Percentiles rank a stretch among this genome's conserved stretches.
Evolutionary conservation across 2,113 vertebrate genomes (phyloP).

Genomic region (Eurystomus gularis): DNA sequence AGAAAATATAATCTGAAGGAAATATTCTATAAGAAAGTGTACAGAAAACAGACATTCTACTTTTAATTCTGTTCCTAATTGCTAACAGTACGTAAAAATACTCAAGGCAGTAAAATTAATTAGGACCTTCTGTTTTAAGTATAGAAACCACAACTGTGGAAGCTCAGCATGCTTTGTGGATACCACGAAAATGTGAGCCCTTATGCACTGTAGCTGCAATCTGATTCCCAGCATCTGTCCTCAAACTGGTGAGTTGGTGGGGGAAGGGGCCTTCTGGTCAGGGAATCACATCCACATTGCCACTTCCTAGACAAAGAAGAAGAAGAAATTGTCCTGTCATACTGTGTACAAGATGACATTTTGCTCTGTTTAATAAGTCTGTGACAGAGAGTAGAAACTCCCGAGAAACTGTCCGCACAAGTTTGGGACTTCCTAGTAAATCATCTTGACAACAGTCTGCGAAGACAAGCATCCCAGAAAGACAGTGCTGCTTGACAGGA

Average conservation of each 20-base stretch:
- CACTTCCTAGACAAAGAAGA: conserved; percentile 24
- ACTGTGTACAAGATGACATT: neutral
- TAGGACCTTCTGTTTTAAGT: conserved; percentile 45
- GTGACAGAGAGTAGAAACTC: neutral
- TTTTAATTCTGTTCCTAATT: conserved; percentile 52
- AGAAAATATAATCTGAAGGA: neutral
- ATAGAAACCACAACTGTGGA: conserved; percentile 66
- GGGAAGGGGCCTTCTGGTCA: conserved; percentile 18
- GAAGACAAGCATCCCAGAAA: neutral
- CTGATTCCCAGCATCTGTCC: conserved; percentile 63
- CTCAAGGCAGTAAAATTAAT: conserved; percentile 32
- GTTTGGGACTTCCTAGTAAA: neutral
- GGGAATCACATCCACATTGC: neutral
- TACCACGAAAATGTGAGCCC: conserved; percentile 27
- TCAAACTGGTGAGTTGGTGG: neutral
- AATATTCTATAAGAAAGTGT: conserved; percentile 8
- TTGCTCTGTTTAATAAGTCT: neutral
- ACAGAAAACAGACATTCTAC: conserved; percentile 17
- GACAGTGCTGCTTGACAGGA: neutral
- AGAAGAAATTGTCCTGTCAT: neutral
- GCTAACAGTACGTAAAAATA: conserved; percentile 42
- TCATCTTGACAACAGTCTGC: neutral
- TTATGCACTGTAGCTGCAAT: conserved; percentile 24
- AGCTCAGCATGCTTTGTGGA: conserved; percentile 40
- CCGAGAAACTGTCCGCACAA: neutral